Percentiles rank a stretch among this genome's conserved stretches.
Conservation (phyloP, 2,888 invertebrate genomes). For the Latrodectus elegans region DNA sequence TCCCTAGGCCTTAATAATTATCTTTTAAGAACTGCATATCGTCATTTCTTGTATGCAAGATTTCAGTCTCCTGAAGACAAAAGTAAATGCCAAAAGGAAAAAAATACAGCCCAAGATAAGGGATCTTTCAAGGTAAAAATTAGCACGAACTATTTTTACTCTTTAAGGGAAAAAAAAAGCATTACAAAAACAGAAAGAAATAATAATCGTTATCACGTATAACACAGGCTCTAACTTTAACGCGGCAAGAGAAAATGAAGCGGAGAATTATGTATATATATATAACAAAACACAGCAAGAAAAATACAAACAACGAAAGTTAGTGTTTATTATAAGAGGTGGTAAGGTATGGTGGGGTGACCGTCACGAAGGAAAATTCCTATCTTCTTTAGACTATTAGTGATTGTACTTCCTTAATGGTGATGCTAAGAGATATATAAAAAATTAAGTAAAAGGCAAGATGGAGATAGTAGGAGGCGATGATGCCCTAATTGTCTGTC, state of each 20-base stretch:
- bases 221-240: neutral
- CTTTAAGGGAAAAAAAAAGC: conserved; percentile 13
- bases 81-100: neutral
- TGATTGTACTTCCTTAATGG: conserved; percentile 61
- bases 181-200: conserved; percentile 7
- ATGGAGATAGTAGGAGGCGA: conserved; percentile 61
- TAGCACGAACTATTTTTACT: conserved; percentile 22
- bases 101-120: neutral
- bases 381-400: conserved; percentile 42
- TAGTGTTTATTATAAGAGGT: conserved; percentile 51
- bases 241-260: conserved; percentile 45
- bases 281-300: conserved; percentile 32
- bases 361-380: conserved; percentile 60
- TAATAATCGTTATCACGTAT: conserved; percentile 28
- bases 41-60: too few relatives aligned
- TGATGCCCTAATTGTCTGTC: conserved; percentile 68
- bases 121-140: conserved; percentile 37
- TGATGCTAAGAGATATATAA: conserved; percentile 45
- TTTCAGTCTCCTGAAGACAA: too few relatives aligned
- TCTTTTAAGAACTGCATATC: too few relatives aligned
- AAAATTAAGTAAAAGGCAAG: conserved; percentile 51
- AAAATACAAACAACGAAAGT: conserved; percentile 19
- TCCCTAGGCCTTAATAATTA: too few relatives aligned
- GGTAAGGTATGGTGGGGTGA: neutral
- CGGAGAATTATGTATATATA: too few relatives aligned